phyloP scores from a whole-genome alignment of 2,797 vertebrate species.

The Rhinatrema bivittatum region DNA sequence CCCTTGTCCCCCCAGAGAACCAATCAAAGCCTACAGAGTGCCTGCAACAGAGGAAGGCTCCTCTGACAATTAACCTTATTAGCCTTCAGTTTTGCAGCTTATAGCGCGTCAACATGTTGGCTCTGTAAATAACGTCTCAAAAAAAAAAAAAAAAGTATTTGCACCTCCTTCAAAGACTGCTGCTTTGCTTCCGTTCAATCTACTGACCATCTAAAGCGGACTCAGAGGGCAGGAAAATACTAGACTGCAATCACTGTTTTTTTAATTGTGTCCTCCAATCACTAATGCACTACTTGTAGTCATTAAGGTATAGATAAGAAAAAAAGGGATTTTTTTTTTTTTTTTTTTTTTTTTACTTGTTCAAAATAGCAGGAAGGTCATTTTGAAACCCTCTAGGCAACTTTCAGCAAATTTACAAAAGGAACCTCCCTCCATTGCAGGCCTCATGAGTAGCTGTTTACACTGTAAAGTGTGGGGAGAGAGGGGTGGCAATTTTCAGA shows the following conservation, averaged over 20 bases:
- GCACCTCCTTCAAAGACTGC: slow-evolving; percentile 24
- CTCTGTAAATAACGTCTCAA: slow-evolving; percentile 57
- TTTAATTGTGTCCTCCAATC: neutral
- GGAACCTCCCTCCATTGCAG: no score
- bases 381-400: no score
- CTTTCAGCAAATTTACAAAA: no score
- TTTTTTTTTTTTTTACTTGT: no score
- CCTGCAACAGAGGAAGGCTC: slow-evolving; percentile 82
- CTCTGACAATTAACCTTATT: slow-evolving; percentile 98
- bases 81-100: slow-evolving; percentile 65
- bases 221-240: slow-evolving; percentile 16
- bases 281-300: neutral
- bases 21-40: slow-evolving; percentile 70
- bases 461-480: no score
- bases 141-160: no score
- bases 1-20: slow-evolving; percentile 76
- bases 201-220: slow-evolving; percentile 26
- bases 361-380: no score
- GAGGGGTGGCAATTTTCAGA: no score
- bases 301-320: no score
- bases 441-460: no score
- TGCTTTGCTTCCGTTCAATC: slow-evolving; percentile 18
- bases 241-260: slow-evolving; percentile 6
- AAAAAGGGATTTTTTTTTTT: no score
- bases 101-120: slow-evolving; percentile 61